Percentiles rank a stretch among this genome's conserved stretches.
These are phyloP conservation scores for Myzus persicae DNA, from an alignment of 1,140 invertebrate genomes.

Conservation along the genomic window DNA sequence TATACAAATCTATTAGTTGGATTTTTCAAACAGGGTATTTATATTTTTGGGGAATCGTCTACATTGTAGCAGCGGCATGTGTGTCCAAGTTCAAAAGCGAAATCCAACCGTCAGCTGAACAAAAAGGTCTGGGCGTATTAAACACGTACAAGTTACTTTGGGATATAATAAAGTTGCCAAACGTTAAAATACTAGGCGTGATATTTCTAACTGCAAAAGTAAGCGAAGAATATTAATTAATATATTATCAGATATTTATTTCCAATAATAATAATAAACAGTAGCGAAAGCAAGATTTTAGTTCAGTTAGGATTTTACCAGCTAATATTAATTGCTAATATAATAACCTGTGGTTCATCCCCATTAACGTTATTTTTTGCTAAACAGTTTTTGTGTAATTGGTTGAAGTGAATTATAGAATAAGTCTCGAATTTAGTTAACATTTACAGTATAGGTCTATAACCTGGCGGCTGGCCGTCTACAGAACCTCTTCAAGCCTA, in stretches of 20 bases:
- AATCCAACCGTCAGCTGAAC: not conserved
- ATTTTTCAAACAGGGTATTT: not conserved
- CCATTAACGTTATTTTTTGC: no score
- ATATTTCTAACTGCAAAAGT: slow-evolving; percentile 2
- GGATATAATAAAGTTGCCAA: not conserved
- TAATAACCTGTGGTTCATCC: no score
- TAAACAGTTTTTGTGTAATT: no score
- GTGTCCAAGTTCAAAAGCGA: not conserved
- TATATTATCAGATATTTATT: not conserved
- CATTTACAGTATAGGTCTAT: no score
- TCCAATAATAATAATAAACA: not conserved
- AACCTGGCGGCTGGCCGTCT: no score
- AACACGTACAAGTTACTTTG: not conserved
- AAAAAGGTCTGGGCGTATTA: not conserved
- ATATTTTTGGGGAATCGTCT: not conserved
- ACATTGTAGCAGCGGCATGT: not conserved
- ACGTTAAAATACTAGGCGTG: not conserved
- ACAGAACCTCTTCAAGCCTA: no score
- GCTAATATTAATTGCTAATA: no score
- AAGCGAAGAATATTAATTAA: not conserved
- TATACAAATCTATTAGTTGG: not conserved
- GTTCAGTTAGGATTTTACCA: no score
- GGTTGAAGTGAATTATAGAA: no score
- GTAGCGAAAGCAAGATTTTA: no score
- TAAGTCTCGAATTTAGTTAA: no score